Evolutionary conservation across 2,113 vertebrate genomes (phyloP), one percentile per base, ranked within the genome.

Genomic region (Phocoena phocoena): DNA sequence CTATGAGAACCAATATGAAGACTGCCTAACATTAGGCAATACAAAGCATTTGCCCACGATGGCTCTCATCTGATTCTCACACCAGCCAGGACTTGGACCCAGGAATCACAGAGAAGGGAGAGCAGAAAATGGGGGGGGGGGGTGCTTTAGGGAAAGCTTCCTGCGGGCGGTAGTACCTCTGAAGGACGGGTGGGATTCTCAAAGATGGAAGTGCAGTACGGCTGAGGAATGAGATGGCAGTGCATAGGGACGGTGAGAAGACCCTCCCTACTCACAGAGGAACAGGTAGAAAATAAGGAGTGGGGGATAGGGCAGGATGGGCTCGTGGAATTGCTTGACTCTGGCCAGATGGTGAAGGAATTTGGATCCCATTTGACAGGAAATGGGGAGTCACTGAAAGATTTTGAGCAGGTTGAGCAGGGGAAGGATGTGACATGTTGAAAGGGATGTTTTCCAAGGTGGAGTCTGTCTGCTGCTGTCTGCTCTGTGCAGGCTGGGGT

Each of bases 371-470:
- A 65, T 60, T 76, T 88, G 80, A 93, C 95, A 97, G 97, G 97
- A 97, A 97, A 77, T 33, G 31, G 70, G 58, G 93, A 93, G 90
- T 97, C 93, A 93, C 14, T 91, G 91, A 97, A 97, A 70, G 58
- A 97, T 89, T 95, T 92, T 89, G 86, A 97, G 63, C 93, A 96
- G 79, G 92, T 94, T 96, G 94, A 97, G 76, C 86, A 91, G 79
- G 87, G 98, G 95, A 98, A 98, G 97, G 98, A 97, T 96, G 58
- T 97, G 97, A 96, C 96, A 97, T 73, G 77, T 76, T 95, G 79
- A 93, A 95, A 97, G 97, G 96, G 96, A 98, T 97, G 96, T 97
- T 98, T 97, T 97, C 91, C 97, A 98, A 97, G 96, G 96, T 60
- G 60, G 89, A 77, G 92, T 92, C 89, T 71, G 80, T 92, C 70